Evolutionary conservation across 1,140 invertebrate genomes (phyloP).

Genomic region (Papilio polyxenes): DNA sequence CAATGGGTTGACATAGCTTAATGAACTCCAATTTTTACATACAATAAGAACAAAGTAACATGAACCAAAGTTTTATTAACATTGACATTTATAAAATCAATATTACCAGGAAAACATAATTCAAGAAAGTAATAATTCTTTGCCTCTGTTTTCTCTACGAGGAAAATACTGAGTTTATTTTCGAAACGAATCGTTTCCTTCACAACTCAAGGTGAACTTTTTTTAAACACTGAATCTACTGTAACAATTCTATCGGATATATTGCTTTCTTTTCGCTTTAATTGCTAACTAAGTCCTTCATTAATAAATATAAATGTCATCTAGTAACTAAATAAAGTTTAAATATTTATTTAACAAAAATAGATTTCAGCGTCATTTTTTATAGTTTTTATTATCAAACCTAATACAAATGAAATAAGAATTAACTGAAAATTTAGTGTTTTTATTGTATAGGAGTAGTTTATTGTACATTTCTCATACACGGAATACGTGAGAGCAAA

Average conservation of each 20-base stretch:
- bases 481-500: constrained; percentile 9
- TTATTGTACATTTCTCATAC: neutral
- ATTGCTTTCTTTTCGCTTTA: neutral
- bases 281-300: neutral
- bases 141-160: neutral
- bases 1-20: neutral
- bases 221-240: neutral
- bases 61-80: neutral
- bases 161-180: neutral
- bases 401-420: neutral
- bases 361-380: no score
- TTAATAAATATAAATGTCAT: neutral
- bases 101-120: neutral
- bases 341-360: no score
- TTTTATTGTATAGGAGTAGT: neutral
- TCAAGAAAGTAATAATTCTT: neutral
- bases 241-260: neutral
- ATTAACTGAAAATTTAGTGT: neutral
- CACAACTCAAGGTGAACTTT: neutral
- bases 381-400: no score
- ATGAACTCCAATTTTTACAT: neutral
- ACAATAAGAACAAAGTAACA: neutral
- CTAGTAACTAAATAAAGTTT: no score
- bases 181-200: neutral
- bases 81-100: neutral